These are phyloP conservation scores for Semnornis frantzii DNA, from an alignment of 2,113 vertebrate genomes.

Conservation along the genomic window DNA sequence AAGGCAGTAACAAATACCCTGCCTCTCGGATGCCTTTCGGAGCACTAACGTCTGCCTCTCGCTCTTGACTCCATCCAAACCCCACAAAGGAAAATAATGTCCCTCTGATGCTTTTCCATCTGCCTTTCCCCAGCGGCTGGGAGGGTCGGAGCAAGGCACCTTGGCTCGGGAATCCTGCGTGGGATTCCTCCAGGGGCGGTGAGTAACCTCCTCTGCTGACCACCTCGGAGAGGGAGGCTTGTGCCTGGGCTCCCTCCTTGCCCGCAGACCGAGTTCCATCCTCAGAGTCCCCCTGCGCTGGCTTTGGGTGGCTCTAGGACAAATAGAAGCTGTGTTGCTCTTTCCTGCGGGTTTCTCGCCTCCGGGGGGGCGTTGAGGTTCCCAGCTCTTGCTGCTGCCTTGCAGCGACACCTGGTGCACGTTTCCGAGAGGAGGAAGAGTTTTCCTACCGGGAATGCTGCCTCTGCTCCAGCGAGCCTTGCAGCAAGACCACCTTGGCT, in stretches of 20 bases:
- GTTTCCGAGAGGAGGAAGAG: accelerated
- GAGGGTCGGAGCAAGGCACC: background rate
- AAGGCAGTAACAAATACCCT: constrained; percentile 41
- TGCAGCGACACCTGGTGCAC: constrained; percentile 67
- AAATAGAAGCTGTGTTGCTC: accelerated
- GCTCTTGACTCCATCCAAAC: background rate
- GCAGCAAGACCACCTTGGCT: background rate
- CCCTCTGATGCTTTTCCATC: constrained; percentile 34
- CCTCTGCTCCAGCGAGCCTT: background rate
- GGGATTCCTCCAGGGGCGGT: background rate
- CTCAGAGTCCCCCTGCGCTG: background rate
- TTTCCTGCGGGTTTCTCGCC: background rate
- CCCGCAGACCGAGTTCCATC: background rate
- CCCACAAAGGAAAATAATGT: constrained; percentile 19
- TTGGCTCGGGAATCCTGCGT: background rate
- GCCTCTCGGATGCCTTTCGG: background rate
- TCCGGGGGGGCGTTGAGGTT: background rate
- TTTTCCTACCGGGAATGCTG: background rate
- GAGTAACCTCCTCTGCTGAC: background rate
- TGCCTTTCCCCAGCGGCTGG: background rate
- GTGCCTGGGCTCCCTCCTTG: accelerated
- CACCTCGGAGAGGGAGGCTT: accelerated
- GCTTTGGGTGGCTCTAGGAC: accelerated
- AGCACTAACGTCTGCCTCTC: background rate
- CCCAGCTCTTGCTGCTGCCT: constrained; percentile 1